A percentile compares a stretch with the other conserved stretches of the same genome.
Conservation (phyloP, 2,888 invertebrate species). For the Cataglyphis livida region DNA sequence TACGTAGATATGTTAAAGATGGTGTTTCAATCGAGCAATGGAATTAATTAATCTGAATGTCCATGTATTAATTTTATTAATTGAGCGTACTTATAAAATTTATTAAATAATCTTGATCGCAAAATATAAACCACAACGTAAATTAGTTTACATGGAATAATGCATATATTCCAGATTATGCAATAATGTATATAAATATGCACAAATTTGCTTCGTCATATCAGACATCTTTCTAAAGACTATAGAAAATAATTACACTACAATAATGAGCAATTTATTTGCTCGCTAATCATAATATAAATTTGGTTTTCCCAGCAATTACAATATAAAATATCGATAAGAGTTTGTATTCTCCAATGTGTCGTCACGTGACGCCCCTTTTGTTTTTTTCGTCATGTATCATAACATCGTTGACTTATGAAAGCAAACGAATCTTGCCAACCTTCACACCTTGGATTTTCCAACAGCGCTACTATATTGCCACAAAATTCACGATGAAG, state of each 20-base stretch:
- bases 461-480: background rate
- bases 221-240: background rate
- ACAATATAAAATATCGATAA: constrained; percentile 25
- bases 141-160: background rate
- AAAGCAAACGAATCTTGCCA: constrained; percentile 47
- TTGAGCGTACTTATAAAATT: background rate
- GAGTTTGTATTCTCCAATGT: constrained; percentile 46
- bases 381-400: constrained; percentile 61
- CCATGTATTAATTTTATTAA: background rate
- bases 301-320: constrained; percentile 19
- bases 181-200: background rate
- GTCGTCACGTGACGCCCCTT: constrained; percentile 63
- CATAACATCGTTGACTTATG: constrained; percentile 54
- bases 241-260: constrained; percentile 4
- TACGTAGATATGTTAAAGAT: background rate
- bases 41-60: constrained; percentile 7
- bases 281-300: constrained; percentile 3
- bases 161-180: background rate
- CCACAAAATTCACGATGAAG: constrained; percentile 59
- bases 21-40: background rate
- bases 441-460: constrained; percentile 42
- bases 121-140: background rate
- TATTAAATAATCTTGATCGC: background rate
- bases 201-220: background rate
- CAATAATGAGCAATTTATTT: background rate